Base-by-base conservation (phyloP, 2,888 invertebrate genomes). In the Seira musarum region DNA sequence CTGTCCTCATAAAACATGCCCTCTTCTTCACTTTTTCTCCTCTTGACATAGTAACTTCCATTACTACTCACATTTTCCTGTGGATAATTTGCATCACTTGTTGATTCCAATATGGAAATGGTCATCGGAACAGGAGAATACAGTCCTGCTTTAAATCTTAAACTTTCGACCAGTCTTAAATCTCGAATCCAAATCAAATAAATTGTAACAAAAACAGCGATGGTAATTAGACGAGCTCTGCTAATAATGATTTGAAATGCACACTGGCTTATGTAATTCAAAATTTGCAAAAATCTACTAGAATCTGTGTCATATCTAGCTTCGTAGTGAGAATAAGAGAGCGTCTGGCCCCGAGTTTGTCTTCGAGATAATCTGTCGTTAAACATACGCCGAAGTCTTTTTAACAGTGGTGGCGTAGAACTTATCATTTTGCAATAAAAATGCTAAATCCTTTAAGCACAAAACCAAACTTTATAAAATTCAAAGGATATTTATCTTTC, bases 41-140 rank as follows among this genome's bases (percentile, higher is more conserved):
- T n/a, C n/a, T n/a, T n/a, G n/a, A n/a, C n/a, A n/a, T n/a, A n/a
- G 10, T n/a, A 1, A 19, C 49, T 49, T 6, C 13, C 57, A 22
- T 30, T 10, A 19, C 5, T 2, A 22, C 21, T 24, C 10, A 35
- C 1, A 8, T 35, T 35, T 40, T 30, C 17, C 10, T 17, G 22
- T 15, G 25, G 2, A 17, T 5, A 73, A 13, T 73, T 73, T 6
- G 57, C 30, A 15, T 65, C 53, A 21, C 21, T 35, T 19, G 2
- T n/a, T 1, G 24, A 25, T n/a, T 73, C 57, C 13, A 73, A 19
- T 8, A 21, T 21, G 13, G 73, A 65, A 24, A 73, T 66, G 10
- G 53, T 22, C n/a, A 73, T 66, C 10, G 30, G 1, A 6, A 25
- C 66, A 19, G 63, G 8, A 10, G 63, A 17, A 17, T 21, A 10